Conservation (phyloP, 1,140 invertebrate species). For the Oryzaephilus surinamensis region DNA sequence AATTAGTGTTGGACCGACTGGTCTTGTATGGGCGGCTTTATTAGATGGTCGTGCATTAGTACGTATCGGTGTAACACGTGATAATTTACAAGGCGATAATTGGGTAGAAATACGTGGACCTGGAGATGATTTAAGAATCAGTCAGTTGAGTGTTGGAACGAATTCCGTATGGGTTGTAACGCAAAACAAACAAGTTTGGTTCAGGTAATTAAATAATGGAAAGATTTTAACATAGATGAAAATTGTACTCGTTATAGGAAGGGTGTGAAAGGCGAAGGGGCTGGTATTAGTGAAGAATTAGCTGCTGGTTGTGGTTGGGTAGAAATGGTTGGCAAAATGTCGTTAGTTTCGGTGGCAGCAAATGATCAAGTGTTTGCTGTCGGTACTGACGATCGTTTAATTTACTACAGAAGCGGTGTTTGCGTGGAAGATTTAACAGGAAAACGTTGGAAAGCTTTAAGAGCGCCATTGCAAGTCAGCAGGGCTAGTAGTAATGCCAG, state of each 20-base stretch:
- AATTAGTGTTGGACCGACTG: slow-evolving; percentile 71
- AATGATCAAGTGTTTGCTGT: slow-evolving; percentile 77
- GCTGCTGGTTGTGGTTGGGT: slow-evolving; percentile 69
- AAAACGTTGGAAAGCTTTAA: slow-evolving; percentile 71
- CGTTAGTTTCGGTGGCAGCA: slow-evolving; percentile 67
- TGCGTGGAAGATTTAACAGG: slow-evolving; percentile 68
- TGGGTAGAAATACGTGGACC: slow-evolving; percentile 77
- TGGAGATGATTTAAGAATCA: slow-evolving; percentile 52
- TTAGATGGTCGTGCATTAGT: slow-evolving; percentile 72
- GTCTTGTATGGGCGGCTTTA: slow-evolving; percentile 74
- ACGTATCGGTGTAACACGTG: slow-evolving; percentile 46
- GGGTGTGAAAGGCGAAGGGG: slow-evolving; percentile 62
- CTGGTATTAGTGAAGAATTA: slow-evolving; percentile 56
- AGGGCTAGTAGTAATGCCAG: slow-evolving; percentile 63
- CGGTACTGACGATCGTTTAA: slow-evolving; percentile 56
- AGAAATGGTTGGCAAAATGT: slow-evolving; percentile 76
- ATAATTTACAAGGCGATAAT: slow-evolving; percentile 46
- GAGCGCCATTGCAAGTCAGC: slow-evolving; percentile 66
- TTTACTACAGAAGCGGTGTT: slow-evolving; percentile 74
- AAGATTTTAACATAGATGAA: slow-evolving; percentile 13
- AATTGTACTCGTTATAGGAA: too few relatives aligned
- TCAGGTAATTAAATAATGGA: too few relatives aligned
- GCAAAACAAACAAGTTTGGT: slow-evolving; percentile 79
- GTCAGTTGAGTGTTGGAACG: slow-evolving; percentile 72
- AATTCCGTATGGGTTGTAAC: slow-evolving; percentile 80